phyloP scores from a whole-genome alignment of 2,797 vertebrate genomes.

The Erithacus rubecula region DNA sequence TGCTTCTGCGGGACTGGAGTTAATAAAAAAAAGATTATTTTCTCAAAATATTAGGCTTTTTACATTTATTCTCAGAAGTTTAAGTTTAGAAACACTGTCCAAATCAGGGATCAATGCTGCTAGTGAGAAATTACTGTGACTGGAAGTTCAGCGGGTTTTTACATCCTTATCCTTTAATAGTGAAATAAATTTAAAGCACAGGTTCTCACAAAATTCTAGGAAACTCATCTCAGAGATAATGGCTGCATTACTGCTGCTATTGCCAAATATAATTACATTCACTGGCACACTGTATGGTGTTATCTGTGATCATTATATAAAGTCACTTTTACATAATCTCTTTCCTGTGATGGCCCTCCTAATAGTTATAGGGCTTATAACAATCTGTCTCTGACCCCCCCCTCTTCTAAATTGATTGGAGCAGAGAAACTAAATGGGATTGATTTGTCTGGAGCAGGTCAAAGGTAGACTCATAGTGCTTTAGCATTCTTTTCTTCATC shows the following conservation, averaged over 20 bases:
- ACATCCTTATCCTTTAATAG: neutral
- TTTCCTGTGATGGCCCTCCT: conserved; percentile 7
- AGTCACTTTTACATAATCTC: conserved; percentile 18
- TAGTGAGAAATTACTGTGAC: neutral
- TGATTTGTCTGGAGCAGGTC: neutral
- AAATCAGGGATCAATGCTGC: neutral
- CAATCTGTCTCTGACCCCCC: neutral
- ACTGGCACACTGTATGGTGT: neutral
- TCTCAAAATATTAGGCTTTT: neutral
- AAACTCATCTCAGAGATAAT: conserved; percentile 5
- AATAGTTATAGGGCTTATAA: neutral
- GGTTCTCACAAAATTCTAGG: neutral
- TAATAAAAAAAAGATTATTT: neutral
- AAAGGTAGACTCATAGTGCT: neutral
- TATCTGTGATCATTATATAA: conserved; percentile 38
- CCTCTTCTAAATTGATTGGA: neutral
- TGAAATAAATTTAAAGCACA: conserved; percentile 10
- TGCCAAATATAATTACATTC: conserved; percentile 27
- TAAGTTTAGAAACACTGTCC: neutral
- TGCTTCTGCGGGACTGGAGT: neutral
- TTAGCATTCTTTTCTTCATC: neutral
- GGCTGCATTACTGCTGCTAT: neutral
- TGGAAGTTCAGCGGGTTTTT: neutral
- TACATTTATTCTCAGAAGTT: neutral
- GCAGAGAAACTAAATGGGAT: conserved; percentile 7